Evolutionary conservation across 1,140 invertebrate species (phyloP).

Genomic region (Nephila pilipes): DNA sequence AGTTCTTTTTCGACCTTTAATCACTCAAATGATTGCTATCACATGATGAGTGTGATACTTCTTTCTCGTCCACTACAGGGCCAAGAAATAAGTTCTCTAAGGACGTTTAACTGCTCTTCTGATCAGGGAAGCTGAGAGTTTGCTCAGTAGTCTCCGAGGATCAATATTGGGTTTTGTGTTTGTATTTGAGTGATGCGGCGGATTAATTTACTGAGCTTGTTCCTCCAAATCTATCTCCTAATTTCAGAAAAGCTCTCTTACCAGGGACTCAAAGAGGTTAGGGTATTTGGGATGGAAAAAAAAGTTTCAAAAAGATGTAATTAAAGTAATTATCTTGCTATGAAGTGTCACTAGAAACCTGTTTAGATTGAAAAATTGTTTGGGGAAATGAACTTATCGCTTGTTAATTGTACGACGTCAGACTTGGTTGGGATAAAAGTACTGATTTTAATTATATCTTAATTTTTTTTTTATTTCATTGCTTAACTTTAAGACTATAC

Average conservation of each 20-base stretch:
- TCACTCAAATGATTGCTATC: constrained; percentile 43
- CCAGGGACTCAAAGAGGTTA: neutral
- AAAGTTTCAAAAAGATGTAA: constrained; percentile 12
- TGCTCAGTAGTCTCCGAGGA: constrained; percentile 26
- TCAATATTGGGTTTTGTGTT: constrained; percentile 54
- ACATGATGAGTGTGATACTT: constrained; percentile 11
- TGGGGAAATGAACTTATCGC: neutral
- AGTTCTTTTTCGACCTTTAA: constrained; percentile 17
- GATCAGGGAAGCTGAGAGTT: constrained; percentile 40
- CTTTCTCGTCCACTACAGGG: constrained; percentile 10
- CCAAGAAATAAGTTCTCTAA: constrained; percentile 42
- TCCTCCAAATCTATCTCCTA: neutral
- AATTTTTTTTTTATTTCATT: too few relatives aligned
- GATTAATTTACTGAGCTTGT: constrained; percentile 48
- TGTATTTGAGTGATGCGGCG: constrained; percentile 45
- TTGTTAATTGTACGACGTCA: neutral
- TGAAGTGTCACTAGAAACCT: neutral
- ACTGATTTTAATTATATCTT: neutral
- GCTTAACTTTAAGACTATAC: too few relatives aligned
- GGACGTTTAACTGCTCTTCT: constrained; percentile 7
- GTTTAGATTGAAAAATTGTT: neutral
- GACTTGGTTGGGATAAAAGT: neutral
- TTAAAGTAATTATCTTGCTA: constrained; percentile 27
- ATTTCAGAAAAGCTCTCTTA: constrained; percentile 12
- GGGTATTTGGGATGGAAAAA: neutral